Base-by-base conservation (phyloP, 2,888 invertebrate species). In the Chymomyza caudatula region DNA sequence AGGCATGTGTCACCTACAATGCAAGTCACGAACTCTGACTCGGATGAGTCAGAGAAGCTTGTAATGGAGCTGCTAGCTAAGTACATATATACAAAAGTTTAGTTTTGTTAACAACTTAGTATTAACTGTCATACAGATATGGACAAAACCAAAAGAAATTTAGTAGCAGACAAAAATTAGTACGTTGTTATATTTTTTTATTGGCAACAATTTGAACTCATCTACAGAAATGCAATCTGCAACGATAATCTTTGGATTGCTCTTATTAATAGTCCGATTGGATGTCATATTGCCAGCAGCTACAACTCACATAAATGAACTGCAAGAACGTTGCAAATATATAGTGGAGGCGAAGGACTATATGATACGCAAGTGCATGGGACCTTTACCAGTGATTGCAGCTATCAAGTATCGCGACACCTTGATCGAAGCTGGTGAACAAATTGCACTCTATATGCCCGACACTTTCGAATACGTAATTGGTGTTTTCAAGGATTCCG, bases 361-460 rank as follows among this genome's bases (percentile, higher is more conserved):
- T 0, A 37, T 76, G 19, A 43, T 61, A 2, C 60, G 47, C 1
- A 61, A 19, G 3, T 85, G 81, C 15, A n/a, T 13, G 0, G 82
- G 73, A 0, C 68, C n/a, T 2, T 85, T 62, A 23, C 78, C 85
- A 0, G 0, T 68, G 23, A 55, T 76, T 37, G 78, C 73, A 0
- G 65, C 71, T 2, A 76, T 64, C 2, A 83, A 80, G 43, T 82
- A 58, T 13, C 80, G 76, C 0, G 82, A 82, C 43, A 76, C 73
- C 0, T 67, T 67, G 4, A 62, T 82, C 15, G 63, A 64, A 13
- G 47, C 70, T 6, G 70, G 78, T n/a, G 85, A 82, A 37, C 69
- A 65, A 0, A 67, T 76, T 49, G 62, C 69, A 0, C 42, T 82
- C 0, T 82, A 63, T 20, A 68, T 83, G 71, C 64, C 83, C 1